phyloP scores from a whole-genome alignment of 2,113 vertebrate species.

The Noturus placidus region DNA sequence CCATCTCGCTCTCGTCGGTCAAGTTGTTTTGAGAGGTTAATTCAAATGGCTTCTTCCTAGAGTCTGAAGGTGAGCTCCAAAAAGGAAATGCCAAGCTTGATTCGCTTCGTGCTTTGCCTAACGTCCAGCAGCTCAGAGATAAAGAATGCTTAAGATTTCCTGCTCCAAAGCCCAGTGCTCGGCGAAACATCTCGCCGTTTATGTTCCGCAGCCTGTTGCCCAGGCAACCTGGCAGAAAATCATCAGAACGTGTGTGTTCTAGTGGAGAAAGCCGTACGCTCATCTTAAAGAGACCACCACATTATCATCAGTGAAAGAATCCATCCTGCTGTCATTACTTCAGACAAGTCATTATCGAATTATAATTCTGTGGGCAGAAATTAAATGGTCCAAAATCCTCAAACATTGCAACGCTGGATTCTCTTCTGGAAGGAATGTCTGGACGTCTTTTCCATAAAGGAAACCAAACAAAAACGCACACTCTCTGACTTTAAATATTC shows the following conservation, averaged over 20 bases:
- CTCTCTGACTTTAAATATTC: slow-evolving; percentile 18
- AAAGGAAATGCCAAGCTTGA: slow-evolving; percentile 32
- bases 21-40: slow-evolving; percentile 5
- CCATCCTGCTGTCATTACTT: slow-evolving; percentile 5
- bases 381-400: background rate
- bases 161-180: slow-evolving; percentile 59
- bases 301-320: slow-evolving; percentile 16
- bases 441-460: slow-evolving; percentile 32
- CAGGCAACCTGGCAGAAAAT: slow-evolving; percentile 67
- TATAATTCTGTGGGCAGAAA: slow-evolving; percentile 2
- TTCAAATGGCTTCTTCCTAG: slow-evolving; percentile 22
- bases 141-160: slow-evolving; percentile 65
- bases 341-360: background rate
- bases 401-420: background rate
- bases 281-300: slow-evolving; percentile 46
- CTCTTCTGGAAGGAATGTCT: slow-evolving; percentile 10
- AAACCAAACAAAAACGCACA: slow-evolving; percentile 1
- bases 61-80: slow-evolving; percentile 51
- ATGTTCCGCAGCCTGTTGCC: slow-evolving; percentile 62
- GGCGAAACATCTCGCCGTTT: slow-evolving; percentile 61
- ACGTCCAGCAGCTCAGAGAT: slow-evolving; percentile 60
- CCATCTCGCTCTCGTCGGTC: background rate
- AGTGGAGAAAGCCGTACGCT: slow-evolving; percentile 43
- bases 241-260: slow-evolving; percentile 55
- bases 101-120: slow-evolving; percentile 32